These are phyloP conservation scores for Muscicapa comitata DNA, from an alignment of 2,797 vertebrate species.

Conservation along the genomic window DNA sequence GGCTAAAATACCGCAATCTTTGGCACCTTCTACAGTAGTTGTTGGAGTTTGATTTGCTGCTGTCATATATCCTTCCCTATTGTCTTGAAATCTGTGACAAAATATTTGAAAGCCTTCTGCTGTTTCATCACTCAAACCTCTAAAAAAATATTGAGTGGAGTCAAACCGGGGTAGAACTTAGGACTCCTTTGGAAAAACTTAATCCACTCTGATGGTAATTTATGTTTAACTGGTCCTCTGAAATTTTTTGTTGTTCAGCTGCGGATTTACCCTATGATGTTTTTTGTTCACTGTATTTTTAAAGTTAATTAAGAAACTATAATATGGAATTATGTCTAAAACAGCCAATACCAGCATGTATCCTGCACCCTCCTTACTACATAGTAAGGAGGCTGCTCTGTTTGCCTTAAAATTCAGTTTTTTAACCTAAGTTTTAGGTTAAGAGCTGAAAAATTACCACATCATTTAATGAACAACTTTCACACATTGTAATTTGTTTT, in stretches of 20 bases:
- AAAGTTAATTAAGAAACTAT: not conserved
- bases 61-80: not conserved
- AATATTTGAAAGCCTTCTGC: not conserved
- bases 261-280: fast-evolving
- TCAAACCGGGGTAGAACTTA: not conserved
- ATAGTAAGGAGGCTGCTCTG: not conserved
- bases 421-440: not conserved
- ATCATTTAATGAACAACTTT: not conserved
- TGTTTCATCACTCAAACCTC: not conserved
- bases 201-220: not conserved
- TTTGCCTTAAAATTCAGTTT: not conserved
- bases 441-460: not conserved
- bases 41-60: not conserved
- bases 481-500: not conserved
- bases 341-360: not conserved
- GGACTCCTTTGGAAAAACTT: not conserved
- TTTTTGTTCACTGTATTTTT: not conserved
- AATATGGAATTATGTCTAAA: not conserved
- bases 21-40: not conserved
- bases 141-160: not conserved
- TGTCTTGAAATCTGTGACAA: not conserved
- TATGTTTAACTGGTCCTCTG: not conserved
- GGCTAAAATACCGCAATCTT: not conserved
- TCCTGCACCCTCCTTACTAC: not conserved
- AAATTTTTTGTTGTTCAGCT: not conserved